phyloP scores from a whole-genome alignment of 2,113 vertebrate genomes.

The Pygoscelis adeliae region DNA sequence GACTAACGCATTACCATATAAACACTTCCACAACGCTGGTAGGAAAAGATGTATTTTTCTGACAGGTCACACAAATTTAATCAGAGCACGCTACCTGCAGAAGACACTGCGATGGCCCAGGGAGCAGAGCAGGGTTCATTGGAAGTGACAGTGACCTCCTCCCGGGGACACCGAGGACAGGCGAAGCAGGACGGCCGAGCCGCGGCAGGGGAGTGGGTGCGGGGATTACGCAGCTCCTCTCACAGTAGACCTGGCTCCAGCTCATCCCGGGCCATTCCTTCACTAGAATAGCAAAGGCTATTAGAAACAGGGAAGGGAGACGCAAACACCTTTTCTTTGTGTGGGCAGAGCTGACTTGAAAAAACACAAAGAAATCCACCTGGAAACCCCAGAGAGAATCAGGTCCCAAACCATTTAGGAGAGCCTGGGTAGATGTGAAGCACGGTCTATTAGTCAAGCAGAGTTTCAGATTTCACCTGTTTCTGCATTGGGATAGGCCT shows the following conservation, averaged over 20 bases:
- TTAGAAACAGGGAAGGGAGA: neutral
- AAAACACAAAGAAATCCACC: neutral
- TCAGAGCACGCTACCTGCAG: neutral
- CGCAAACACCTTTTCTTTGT: neutral
- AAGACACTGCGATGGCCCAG: neutral
- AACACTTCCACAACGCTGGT: neutral
- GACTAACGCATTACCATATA: fast-evolving
- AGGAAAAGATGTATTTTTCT: neutral
- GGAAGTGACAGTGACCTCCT: neutral
- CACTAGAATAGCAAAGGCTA: neutral
- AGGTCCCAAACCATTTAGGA: neutral
- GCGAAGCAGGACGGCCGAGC: fast-evolving
- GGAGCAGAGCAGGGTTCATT: neutral
- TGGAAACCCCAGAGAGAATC: neutral
- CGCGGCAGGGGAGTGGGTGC: fast-evolving
- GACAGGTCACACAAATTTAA: neutral
- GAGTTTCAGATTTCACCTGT: conserved; percentile 65
- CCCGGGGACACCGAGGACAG: neutral
- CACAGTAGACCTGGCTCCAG: neutral
- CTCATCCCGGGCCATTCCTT: neutral
- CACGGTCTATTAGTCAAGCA: neutral
- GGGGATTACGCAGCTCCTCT: neutral
- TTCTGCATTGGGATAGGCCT: conserved; percentile 5
- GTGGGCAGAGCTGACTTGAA: neutral
- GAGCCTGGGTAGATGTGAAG: neutral